Conservation (phyloP, 1,140 invertebrate species). For the Palaemon carinicauda region DNA sequence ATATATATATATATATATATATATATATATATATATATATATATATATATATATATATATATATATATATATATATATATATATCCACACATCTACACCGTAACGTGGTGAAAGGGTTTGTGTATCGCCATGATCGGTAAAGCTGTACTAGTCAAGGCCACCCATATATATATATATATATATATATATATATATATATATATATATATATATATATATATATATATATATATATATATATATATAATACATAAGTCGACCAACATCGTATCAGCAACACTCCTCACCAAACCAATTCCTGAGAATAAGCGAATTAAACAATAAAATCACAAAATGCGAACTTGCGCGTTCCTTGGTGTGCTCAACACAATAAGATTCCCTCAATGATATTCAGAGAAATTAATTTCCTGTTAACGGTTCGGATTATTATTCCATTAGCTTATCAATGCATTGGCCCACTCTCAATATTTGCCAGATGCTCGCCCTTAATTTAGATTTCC, state of each 20-base stretch:
- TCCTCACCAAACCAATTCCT: not conserved
- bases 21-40: not conserved
- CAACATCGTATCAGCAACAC: not conserved
- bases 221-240: not conserved
- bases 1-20: not conserved
- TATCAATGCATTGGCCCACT: too few relatives aligned
- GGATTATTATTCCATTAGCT: too few relatives aligned
- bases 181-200: constrained; percentile 4
- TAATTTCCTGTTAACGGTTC: too few relatives aligned
- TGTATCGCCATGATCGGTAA: too few relatives aligned
- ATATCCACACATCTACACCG: not conserved
- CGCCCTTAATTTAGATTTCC: not conserved
- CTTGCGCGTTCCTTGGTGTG: too few relatives aligned
- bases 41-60: not conserved
- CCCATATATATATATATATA: constrained; percentile 3
- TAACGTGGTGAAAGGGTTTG: too few relatives aligned
- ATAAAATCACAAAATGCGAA: too few relatives aligned
- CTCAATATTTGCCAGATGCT: not conserved
- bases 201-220: not conserved
- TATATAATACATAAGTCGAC: not conserved
- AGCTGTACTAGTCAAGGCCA: too few relatives aligned
- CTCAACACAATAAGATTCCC: too few relatives aligned
- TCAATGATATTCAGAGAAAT: too few relatives aligned
- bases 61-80: not conserved
- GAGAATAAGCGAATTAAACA: too few relatives aligned